These are phyloP conservation scores for Euthynnus affinis DNA, from an alignment of 2,797 vertebrate species.

Conservation along the genomic window DNA sequence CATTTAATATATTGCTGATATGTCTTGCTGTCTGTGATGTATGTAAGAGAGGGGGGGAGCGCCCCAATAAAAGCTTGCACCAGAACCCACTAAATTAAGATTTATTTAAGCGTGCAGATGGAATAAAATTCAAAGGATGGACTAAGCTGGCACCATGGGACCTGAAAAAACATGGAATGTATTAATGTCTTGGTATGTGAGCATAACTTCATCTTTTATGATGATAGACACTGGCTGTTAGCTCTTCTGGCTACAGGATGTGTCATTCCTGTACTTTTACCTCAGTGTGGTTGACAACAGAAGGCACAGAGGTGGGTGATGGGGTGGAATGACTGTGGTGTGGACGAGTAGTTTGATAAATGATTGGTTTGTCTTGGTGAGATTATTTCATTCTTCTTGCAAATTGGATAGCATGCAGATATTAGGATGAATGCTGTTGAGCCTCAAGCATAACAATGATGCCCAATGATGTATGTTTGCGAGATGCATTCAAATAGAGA, in stretches of 20 bases:
- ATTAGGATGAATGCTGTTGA: conserved; percentile 73
- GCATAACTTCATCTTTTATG: conserved; percentile 54
- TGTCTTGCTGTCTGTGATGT: conserved; percentile 62
- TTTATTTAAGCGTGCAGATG: conserved; percentile 70
- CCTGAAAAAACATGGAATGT: conserved; percentile 36
- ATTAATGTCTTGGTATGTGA: conserved; percentile 52
- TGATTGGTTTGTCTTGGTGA: conserved; percentile 67
- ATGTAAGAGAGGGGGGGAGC: conserved; percentile 43
- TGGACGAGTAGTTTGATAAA: conserved; percentile 69
- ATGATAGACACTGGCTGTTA: conserved; percentile 45
- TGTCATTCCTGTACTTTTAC: conserved; percentile 12
- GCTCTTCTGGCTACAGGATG: conserved; percentile 22
- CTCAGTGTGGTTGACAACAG: conserved; percentile 17
- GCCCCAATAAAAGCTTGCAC: conserved; percentile 35
- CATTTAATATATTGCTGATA: conserved; percentile 77
- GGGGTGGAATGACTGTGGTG: not conserved
- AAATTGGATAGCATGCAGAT: conserved; percentile 72
- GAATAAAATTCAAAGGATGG: conserved; percentile 59
- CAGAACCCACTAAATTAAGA: conserved; percentile 69
- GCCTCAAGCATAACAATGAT: conserved; percentile 63
- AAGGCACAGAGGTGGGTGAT: not conserved
- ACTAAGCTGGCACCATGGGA: conserved; percentile 36
- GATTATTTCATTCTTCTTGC: conserved; percentile 78
- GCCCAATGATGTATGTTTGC: conserved; percentile 63
- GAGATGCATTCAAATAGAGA: conserved; percentile 17